These are phyloP conservation scores for Anguilla obscura DNA, from an alignment of 2,797 vertebrate genomes.

Conservation along the genomic window DNA sequence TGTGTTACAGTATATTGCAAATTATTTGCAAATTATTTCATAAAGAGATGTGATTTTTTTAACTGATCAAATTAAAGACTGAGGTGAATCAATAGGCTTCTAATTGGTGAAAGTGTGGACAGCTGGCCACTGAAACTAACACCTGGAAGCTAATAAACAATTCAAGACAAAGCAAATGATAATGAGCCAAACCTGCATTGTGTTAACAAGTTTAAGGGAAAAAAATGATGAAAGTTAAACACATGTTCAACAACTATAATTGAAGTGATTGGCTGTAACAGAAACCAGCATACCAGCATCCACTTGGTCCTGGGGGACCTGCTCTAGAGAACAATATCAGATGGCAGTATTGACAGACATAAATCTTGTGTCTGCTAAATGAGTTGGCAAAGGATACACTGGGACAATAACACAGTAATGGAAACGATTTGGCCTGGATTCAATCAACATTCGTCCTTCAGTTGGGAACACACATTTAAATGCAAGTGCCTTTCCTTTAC, in stretches of 20 bases:
- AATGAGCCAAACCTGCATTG: background rate
- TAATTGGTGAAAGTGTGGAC: background rate
- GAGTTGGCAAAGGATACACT: background rate
- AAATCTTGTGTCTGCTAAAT: background rate
- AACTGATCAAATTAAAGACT: background rate
- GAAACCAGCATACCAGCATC: background rate
- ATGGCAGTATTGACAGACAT: slow-evolving; percentile 5
- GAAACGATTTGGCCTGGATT: background rate
- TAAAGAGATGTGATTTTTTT: background rate
- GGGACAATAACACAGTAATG: background rate
- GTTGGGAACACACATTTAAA: background rate
- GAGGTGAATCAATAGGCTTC: background rate
- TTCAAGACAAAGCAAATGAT: background rate
- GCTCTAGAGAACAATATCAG: background rate
- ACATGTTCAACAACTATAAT: background rate
- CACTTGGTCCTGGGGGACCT: background rate
- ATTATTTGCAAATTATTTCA: too few relatives aligned
- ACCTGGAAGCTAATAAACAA: background rate
- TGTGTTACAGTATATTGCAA: background rate
- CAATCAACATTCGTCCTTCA: slow-evolving; percentile 3
- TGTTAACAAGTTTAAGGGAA: background rate
- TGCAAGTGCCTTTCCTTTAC: background rate
- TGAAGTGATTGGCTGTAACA: background rate
- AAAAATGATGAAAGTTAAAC: background rate
- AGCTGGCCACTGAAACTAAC: background rate